Evolutionary conservation across 1,140 invertebrate genomes (phyloP), one percentile per base, ranked within the genome.

Genomic region (Nephila pilipes): DNA sequence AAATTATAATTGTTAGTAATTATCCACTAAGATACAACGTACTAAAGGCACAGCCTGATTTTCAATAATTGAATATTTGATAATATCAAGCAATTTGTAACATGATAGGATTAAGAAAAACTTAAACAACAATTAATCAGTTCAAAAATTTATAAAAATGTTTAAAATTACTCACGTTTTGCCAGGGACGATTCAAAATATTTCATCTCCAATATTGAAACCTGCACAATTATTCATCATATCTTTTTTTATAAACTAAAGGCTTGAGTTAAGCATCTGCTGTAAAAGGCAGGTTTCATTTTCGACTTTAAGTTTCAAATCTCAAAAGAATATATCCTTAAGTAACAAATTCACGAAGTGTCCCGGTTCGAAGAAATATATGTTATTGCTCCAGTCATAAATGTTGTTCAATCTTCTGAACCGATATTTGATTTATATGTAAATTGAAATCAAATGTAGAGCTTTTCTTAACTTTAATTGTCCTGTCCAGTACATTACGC

Each of bases 121-220:
- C 12, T 46, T 46, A 46, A 46, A 46, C 12, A 10, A 46, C 2
- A 46, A 46, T 46, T 46, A 10, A 10, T 46, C 46, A 46, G 6
- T 10, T 10, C 46, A 10, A 46, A 46, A 5, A 46, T 46, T 3
- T 46, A 46, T 12, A 25, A 65, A 14, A 65, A 65, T 25, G 14
- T 22, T 1, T 65, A 83, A 87, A 36, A 16, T 3, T 75, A 88
- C 87, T 88, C 75, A 88, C 87, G 60, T 75, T 88, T 88, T 1
- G 58, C 32, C 12, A 63, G 81, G n/a, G 46, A 55, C 10, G 87
- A 88, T n/a, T 69, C 87, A 55, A 88, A 88, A 88, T 88, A 88
- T 88, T 88, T 88, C 87, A 88, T 88, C 38, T 69, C 87, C 87
- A 46, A 25, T 16, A 12, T 46, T 32, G 18, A 75, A 18, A 25